These are phyloP conservation scores for Calidris pygmaea DNA, from an alignment of 2,113 vertebrate species.

Conservation along the genomic window DNA sequence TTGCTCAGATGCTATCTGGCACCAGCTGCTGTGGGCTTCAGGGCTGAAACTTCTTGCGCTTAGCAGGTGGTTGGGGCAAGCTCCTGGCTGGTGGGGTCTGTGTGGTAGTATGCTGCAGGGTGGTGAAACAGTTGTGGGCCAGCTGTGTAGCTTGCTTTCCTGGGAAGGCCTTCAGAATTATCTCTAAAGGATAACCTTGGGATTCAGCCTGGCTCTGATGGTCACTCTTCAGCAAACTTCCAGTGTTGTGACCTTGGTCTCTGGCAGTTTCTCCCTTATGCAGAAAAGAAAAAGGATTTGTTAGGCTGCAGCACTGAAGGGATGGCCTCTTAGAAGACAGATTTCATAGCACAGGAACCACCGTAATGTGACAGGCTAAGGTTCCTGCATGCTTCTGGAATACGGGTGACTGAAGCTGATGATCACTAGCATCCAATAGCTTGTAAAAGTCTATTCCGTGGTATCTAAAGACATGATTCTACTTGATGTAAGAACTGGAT, in stretches of 20 bases:
- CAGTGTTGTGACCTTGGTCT: neutral
- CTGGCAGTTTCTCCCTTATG: neutral
- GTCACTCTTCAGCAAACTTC: neutral
- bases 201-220: neutral
- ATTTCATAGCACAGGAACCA: neutral
- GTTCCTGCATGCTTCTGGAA: neutral
- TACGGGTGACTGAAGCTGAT: neutral
- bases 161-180: neutral
- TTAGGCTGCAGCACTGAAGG: neutral
- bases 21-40: rapidly evolving
- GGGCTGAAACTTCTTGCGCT: neutral
- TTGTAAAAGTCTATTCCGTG: neutral
- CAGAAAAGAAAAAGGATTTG: neutral
- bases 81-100: neutral
- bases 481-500: neutral
- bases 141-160: neutral
- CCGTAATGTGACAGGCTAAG: neutral
- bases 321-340: neutral
- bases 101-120: neutral
- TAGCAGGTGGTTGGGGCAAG: neutral
- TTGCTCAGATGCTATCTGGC: neutral
- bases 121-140: neutral
- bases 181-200: neutral
- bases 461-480: neutral
- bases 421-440: neutral